Evolutionary conservation across 2,888 invertebrate species (phyloP), one percentile per base, ranked within the genome.

Genomic region (Amaurobius ferox): DNA sequence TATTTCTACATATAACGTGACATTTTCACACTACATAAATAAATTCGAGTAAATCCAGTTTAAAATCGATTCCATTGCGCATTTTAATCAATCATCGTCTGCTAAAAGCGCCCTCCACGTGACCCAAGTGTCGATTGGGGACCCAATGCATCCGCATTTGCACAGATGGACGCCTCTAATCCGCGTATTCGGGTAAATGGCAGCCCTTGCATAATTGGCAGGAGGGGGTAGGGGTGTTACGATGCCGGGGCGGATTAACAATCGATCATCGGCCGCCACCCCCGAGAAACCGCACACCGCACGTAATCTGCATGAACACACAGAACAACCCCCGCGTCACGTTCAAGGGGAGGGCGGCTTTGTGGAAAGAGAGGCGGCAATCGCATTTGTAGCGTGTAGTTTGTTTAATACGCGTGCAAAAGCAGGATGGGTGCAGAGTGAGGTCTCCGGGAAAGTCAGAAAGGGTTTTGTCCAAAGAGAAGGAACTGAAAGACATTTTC

Each of bases 261-360:
- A 73, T 73, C 73, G 73, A 73, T 73, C 73, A 73, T 73, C 68
- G 73, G 62, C 61, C 73, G 39, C 29, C 73, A n/a, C n/a, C 61
- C 26, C 28, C 61, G 19, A 23, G 62, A 73, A 62, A 73, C 61
- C 61, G 62, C 73, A 39, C 39, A 61, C 73, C 39, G 39, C 73
- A 62, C 73, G 28, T 62, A 62, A 62, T 62, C 35, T 48, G 62
- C 62, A 23, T 62, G 39, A 23, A 16, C 26, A 70, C 70, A 29
- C 64, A 30, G n/a, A 64, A n/a, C 28, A 55, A 19, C 19, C 3
- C 55, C 23, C 55, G 6, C 55, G 55, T 55, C 55, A 55, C 55
- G 55, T 55, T 23, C 55, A 23, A 23, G 23, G 55, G 23, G 55
- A 55, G 23, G 19, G 23, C 55, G 2, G 55, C 55, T 55, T 55